Evolutionary conservation across 2,888 invertebrate species (phyloP).

Genomic region (Drosophila ustulata): DNA sequence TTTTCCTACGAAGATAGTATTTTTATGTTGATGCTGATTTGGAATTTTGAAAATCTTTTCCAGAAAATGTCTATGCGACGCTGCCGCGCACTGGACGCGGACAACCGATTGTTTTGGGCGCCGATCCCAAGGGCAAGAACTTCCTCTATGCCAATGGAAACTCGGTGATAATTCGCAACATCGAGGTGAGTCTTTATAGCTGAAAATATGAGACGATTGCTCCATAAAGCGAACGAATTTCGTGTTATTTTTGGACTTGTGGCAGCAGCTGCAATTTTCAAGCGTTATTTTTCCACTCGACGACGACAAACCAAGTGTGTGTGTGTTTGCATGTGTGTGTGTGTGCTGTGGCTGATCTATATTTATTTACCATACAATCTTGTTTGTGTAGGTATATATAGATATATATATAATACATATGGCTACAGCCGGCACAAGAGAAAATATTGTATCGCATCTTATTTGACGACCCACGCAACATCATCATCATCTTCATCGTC

Average conservation of each 20-base stretch:
- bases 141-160: conserved; percentile 99
- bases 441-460: conserved; percentile 38
- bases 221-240: conserved; percentile 49
- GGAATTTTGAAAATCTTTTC: conserved; percentile 66
- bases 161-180: conserved; percentile 98
- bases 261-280: conserved; percentile 72
- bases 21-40: conserved; percentile 15
- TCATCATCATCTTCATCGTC: conserved; percentile 49
- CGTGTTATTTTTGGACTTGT: conserved; percentile 71
- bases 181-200: conserved; percentile 86
- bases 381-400: conserved; percentile 28
- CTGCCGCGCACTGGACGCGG: conserved; percentile 98
- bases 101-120: conserved; percentile 96
- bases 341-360: conserved; percentile 53
- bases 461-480: conserved; percentile 61
- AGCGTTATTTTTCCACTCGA: conserved; percentile 68
- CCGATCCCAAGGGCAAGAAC: conserved; percentile 98
- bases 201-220: conserved; percentile 48
- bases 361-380: conserved; percentile 63
- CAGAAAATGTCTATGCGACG: conserved; percentile 96
- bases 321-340: conserved; percentile 12
- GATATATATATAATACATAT: conserved; percentile 22
- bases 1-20: conserved; percentile 13
- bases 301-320: conserved; percentile 11
- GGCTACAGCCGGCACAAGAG: conserved; percentile 42